These are phyloP conservation scores for Chelonus insularis DNA, from an alignment of 1,140 invertebrate genomes.

Conservation along the genomic window DNA sequence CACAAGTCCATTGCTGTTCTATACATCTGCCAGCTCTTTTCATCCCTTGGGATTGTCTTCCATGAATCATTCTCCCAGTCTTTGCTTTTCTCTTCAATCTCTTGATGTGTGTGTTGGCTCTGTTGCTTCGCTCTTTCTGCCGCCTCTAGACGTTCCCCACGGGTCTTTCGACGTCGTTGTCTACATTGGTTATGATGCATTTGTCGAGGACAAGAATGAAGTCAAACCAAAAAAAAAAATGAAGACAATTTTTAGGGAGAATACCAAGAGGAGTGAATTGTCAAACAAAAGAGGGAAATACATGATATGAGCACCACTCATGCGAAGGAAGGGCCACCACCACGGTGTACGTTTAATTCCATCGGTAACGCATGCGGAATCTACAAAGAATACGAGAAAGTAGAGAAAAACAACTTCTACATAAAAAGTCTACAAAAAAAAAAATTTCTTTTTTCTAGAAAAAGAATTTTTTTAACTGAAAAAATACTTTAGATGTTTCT, in stretches of 20 bases:
- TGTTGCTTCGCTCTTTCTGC: slow-evolving; percentile 35
- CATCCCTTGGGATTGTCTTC: slow-evolving; percentile 56
- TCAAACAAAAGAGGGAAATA: not conserved
- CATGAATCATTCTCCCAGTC: slow-evolving; percentile 58
- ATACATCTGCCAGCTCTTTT: slow-evolving; percentile 61
- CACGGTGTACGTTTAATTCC: slow-evolving; percentile 55
- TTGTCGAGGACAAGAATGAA: slow-evolving; percentile 31
- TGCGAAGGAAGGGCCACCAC: slow-evolving; percentile 49
- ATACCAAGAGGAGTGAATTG: not conserved
- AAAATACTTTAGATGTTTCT: too few species aligned
- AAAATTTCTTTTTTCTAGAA: slow-evolving; percentile 29
- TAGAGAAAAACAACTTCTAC: slow-evolving; percentile 12
- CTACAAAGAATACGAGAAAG: slow-evolving; percentile 50
- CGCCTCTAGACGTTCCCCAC: slow-evolving; percentile 39
- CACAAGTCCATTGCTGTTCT: slow-evolving; percentile 58
- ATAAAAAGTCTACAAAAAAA: slow-evolving; percentile 36
- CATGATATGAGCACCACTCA: slow-evolving; percentile 28
- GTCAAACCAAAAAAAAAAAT: slow-evolving; percentile 42
- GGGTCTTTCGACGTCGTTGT: slow-evolving; percentile 55
- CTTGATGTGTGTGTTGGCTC: slow-evolving; percentile 35
- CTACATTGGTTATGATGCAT: slow-evolving; percentile 44
- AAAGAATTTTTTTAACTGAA: too few species aligned
- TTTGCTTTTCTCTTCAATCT: slow-evolving; percentile 37
- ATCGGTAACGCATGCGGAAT: slow-evolving; percentile 61
- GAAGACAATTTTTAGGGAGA: slow-evolving; percentile 1